A percentile compares a stretch with the other conserved stretches of the same genome.
Evolutionary conservation across 2,888 invertebrate species (phyloP).

Genomic region (Drosophila dives): DNA sequence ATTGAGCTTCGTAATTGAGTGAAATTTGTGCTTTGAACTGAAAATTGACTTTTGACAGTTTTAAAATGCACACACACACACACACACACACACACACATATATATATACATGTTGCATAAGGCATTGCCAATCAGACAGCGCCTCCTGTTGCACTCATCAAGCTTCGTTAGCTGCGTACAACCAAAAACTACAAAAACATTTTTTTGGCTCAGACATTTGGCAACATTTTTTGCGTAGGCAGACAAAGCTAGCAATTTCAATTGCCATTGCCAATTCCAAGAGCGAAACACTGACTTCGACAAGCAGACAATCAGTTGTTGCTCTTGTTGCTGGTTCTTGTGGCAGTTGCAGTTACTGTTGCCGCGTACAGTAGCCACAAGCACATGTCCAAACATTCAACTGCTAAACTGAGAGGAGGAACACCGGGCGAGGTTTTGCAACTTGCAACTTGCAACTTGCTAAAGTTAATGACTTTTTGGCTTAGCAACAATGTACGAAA

Average conservation of each 20-base stretch:
- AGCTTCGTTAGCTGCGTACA: slow-evolving; percentile 40
- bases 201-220: slow-evolving; percentile 15
- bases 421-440: slow-evolving; percentile 31
- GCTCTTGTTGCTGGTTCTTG: slow-evolving; percentile 21
- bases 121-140: slow-evolving; percentile 29
- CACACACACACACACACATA: background rate
- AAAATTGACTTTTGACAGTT: slow-evolving; percentile 44
- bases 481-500: slow-evolving; percentile 50
- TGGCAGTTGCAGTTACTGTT: slow-evolving; percentile 4
- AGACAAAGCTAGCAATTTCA: slow-evolving; percentile 20
- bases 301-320: slow-evolving; percentile 32
- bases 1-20: slow-evolving; percentile 37
- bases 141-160: slow-evolving; percentile 34
- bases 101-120: slow-evolving; percentile 29
- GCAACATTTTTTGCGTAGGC: slow-evolving; percentile 56
- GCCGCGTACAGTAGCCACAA: slow-evolving; percentile 67
- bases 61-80: slow-evolving; percentile 19
- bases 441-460: slow-evolving; percentile 14
- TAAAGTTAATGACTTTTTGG: slow-evolving; percentile 68
- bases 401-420: slow-evolving; percentile 28
- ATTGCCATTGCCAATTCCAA: slow-evolving; percentile 9
- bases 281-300: background rate
- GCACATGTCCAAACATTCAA: slow-evolving; percentile 62
- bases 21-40: slow-evolving; percentile 44
- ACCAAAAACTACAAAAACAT: background rate